Evolutionary conservation across 2,113 vertebrate species (phyloP), one percentile per base, ranked within the genome.

Genomic region (Asarcornis scutulata): DNA sequence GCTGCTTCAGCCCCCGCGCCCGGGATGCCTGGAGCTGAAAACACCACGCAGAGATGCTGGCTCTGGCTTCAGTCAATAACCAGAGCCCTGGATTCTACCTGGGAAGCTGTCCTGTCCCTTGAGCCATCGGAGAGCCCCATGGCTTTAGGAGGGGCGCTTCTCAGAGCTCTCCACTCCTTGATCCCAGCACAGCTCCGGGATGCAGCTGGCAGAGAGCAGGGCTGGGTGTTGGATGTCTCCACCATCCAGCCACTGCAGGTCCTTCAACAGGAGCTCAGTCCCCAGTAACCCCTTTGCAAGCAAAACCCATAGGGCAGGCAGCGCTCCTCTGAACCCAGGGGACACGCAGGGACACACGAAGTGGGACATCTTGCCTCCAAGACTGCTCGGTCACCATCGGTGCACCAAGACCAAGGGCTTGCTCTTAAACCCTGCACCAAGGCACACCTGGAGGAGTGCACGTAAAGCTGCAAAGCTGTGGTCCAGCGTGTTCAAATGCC

Each of bases 11-110:
- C 23, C n/a, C 38, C 16, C 42, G 31, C 4, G 22, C 64, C 31
- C 0, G 0, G 44, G 10, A 32, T 40, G 32, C 44, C 56, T 1
- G 1, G 27, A 46, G 64, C 26, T 0, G 0, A 16, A 53, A 88
- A 48, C 0, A 23, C n/a, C 1, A 0, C 17, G 4, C 7, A 18
- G 75, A 58, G 75, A 40, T 11, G 62, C 53, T 62, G 32, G 62
- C 74, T 58, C 67, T 53, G 62, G 11, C 17, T 40, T 25, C 22
- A 12, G 20, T 16, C 21, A 18, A 5, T 1, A 46, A 16, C 14
- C 50, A 2, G 1, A 89, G 17, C 29, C 34, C 53, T 2, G 1
- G 56, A 6, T 44, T 11, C 17, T 0, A 2, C 3, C 22, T 1
- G 32, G 64, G 60, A 13, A 48, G 40, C n/a, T 1, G 4, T 2